Evolutionary conservation across 2,797 vertebrate genomes (phyloP).

Genomic region (Sorex maritimensis): DNA sequence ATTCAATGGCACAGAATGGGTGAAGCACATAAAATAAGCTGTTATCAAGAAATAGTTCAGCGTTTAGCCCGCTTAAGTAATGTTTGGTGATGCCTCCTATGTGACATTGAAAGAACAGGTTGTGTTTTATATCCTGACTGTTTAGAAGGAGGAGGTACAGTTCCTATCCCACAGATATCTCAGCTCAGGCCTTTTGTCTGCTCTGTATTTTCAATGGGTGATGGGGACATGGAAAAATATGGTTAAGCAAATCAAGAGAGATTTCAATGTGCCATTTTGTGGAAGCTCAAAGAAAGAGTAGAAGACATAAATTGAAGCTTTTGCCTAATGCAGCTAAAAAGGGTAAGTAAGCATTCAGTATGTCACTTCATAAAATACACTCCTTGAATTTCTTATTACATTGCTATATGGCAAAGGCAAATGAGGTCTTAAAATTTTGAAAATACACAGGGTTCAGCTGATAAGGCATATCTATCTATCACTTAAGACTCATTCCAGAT

Average conservation of each 20-base stretch:
- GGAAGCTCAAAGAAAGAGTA: not conserved
- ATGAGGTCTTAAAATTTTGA: not conserved
- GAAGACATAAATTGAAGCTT: not conserved
- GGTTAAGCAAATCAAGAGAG: not conserved
- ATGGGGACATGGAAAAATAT: no score
- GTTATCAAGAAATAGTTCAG: not conserved
- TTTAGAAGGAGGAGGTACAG: constrained; percentile 94
- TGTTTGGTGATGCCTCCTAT: no score
- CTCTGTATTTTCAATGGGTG: constrained; percentile 82
- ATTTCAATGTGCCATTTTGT: not conserved
- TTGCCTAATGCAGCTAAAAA: not conserved
- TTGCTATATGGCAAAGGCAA: not conserved
- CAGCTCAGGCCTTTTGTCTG: constrained; percentile 57
- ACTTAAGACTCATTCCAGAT: not conserved
- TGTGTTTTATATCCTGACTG: constrained; percentile 89
- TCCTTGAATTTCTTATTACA: not conserved
- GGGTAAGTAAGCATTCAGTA: not conserved
- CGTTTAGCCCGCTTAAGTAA: no score
- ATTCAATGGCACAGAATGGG: not conserved
- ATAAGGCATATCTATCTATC: not conserved
- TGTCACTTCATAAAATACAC: not conserved
- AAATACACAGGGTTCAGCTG: not conserved
- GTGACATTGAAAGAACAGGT: constrained; percentile 85
- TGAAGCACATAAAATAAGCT: not conserved
- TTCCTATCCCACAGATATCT: constrained; percentile 81